phyloP scores from a whole-genome alignment of 2,797 vertebrate genomes.

The Picus viridis region DNA sequence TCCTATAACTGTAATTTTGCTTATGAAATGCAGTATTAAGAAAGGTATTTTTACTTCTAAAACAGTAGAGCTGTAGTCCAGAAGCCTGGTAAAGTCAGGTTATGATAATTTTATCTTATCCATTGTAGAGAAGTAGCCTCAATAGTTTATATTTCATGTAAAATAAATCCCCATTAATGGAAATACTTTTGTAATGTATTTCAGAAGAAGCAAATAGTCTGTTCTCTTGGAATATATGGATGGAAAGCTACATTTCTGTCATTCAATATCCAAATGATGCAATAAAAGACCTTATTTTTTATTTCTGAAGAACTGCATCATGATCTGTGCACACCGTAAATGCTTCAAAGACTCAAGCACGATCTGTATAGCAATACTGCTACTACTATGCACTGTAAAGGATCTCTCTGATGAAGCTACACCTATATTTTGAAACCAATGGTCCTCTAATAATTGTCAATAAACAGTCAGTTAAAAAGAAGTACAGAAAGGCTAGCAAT shows the following conservation, averaged over 20 bases:
- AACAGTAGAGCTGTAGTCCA: background rate
- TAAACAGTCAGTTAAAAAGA: slow-evolving; percentile 18
- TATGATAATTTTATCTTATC: background rate
- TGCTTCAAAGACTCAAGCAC: background rate
- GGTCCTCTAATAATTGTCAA: slow-evolving; percentile 31
- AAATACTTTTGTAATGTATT: background rate
- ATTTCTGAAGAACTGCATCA: background rate
- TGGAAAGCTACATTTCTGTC: background rate
- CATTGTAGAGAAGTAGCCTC: background rate
- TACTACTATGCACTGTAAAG: background rate
- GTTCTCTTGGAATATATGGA: background rate
- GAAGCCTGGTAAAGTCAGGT: background rate
- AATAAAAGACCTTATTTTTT: background rate
- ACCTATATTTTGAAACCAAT: background rate
- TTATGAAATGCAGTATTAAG: background rate
- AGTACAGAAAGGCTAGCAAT: background rate
- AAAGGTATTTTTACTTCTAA: slow-evolving; percentile 13
- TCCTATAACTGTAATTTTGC: slow-evolving; percentile 35
- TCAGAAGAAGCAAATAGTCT: background rate
- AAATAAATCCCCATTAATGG: background rate
- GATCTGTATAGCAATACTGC: background rate
- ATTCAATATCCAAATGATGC: background rate
- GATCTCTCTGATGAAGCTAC: background rate
- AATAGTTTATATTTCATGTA: background rate
- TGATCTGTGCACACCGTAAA: background rate